A percentile compares a stretch with the other conserved stretches of the same genome.
These are phyloP conservation scores for Tetanocera ferruginea DNA, from an alignment of 2,888 invertebrate genomes.

Conservation along the genomic window DNA sequence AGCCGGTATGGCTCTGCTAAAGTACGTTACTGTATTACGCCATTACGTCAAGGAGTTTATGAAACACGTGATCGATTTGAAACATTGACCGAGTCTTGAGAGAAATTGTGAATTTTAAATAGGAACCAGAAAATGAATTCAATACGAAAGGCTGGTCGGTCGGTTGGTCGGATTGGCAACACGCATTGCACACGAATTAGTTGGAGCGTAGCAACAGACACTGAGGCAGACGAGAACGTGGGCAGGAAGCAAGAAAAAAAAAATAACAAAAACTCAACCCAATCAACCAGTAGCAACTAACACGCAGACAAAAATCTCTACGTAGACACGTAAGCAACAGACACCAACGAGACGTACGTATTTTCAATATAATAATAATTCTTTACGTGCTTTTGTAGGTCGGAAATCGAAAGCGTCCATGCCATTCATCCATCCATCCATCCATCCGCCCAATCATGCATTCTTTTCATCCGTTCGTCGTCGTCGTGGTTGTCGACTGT, in stretches of 20 bases:
- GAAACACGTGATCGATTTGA: slow-evolving; percentile 32
- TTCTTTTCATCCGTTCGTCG: slow-evolving; percentile 3
- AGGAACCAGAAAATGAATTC: slow-evolving; percentile 56
- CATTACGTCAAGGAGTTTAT: no score
- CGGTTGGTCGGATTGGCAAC: neutral
- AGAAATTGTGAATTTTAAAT: slow-evolving; percentile 67
- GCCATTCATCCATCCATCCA: slow-evolving; percentile 43
- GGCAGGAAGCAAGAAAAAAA: slow-evolving; percentile 55
- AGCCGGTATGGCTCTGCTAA: no score
- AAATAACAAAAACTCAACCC: slow-evolving; percentile 1
- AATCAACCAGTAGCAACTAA: slow-evolving; percentile 9
- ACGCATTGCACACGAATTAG: slow-evolving; percentile 33
- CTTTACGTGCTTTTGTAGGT: slow-evolving; percentile 53
- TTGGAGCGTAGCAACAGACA: slow-evolving; percentile 47
- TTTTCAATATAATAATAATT: slow-evolving; percentile 35
- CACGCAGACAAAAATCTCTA: slow-evolving; percentile 17
- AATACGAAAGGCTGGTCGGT: neutral
- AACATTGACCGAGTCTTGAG: slow-evolving; percentile 38
- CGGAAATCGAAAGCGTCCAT: slow-evolving; percentile 56
- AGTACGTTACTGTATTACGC: no score
- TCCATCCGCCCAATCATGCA: neutral
- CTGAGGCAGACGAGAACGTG: slow-evolving; percentile 60
- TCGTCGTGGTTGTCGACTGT: neutral
- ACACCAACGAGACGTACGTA: slow-evolving; percentile 45
- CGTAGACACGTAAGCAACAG: slow-evolving; percentile 57